Evolutionary conservation across 2,888 invertebrate genomes (phyloP).

Genomic region (Lasioglossum zephyrum): DNA sequence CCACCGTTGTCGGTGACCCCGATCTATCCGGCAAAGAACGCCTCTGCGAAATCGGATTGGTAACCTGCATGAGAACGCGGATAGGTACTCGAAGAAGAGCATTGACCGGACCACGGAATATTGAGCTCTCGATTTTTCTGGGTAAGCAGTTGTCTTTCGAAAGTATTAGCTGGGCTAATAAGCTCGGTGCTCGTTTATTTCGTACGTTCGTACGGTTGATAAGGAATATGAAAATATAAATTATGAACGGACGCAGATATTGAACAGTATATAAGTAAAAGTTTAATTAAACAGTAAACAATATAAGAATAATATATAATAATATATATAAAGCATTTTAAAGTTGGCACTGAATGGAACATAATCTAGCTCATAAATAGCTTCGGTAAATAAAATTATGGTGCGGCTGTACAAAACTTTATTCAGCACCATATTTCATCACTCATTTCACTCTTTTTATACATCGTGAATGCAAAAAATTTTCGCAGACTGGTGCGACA

Average conservation of each 20-base stretch:
- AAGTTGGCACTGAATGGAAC: neutral
- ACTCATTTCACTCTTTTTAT: neutral
- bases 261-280: neutral
- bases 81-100: neutral
- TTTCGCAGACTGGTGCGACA: no score
- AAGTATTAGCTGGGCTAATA: no score
- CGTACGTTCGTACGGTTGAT: no score
- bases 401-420: neutral
- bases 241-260: neutral
- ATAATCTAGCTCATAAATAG: neutral
- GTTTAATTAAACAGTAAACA: neutral
- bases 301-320: no score
- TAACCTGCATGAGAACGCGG: neutral
- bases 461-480: neutral
- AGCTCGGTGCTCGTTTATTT: neutral
- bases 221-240: neutral
- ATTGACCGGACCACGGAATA: neutral
- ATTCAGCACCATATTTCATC: neutral
- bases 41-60: neutral
- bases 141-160: neutral
- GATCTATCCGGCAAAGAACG: neutral
- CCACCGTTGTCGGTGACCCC: neutral
- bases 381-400: neutral
- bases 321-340: neutral
- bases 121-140: neutral